Evolutionary conservation across 2,888 invertebrate species (phyloP), one percentile per base, ranked within the genome.

Genomic region (Rotaria socialis): DNA sequence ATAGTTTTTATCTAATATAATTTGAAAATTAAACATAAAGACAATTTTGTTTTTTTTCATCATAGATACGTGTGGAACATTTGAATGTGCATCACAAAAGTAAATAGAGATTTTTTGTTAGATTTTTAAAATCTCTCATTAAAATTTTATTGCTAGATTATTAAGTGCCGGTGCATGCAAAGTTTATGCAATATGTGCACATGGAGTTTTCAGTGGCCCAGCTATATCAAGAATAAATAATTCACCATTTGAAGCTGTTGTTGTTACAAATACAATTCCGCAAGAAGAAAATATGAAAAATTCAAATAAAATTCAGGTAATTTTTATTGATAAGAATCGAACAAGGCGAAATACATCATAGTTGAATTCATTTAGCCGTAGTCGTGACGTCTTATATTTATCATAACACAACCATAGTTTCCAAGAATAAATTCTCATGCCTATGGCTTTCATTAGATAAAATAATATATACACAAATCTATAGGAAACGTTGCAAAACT

Each of bases 261-360:
- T 96, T 50, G 96, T 97, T 56, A 97, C 97, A 87, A 97, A 97
- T 91, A 96, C 96, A 84, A 96, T 97, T 89, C 96, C 97, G 24
- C 97, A 97, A 90, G 96, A 96, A 89, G 94, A 94, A 89, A 95
- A 96, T 91, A 96, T 96, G 95, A 95, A 95, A 90, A 94, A 95
- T 88, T 96, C 96, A 89, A 94, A 94, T 14, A 96, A 94, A 92
- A 94, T 95, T 89, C 94, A 94, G 93, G 94, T 95, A 52, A 0
- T 47, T 10, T 47, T 47, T 47, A 47, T 47, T 10, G 7, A 47
- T 47, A 47, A 47, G 11, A 47, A 4, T 14, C 8, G 16, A 52
- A 0, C 8, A 52, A 8, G 16, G 14, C 11, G 14, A 11, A 52
- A 52, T 16, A 10, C 11, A 11, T 47, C 11, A 14, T 52, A 52